Evolutionary conservation across 2,888 invertebrate genomes (phyloP), one percentile per base, ranked within the genome.

Genomic region (Orchestes rusci): DNA sequence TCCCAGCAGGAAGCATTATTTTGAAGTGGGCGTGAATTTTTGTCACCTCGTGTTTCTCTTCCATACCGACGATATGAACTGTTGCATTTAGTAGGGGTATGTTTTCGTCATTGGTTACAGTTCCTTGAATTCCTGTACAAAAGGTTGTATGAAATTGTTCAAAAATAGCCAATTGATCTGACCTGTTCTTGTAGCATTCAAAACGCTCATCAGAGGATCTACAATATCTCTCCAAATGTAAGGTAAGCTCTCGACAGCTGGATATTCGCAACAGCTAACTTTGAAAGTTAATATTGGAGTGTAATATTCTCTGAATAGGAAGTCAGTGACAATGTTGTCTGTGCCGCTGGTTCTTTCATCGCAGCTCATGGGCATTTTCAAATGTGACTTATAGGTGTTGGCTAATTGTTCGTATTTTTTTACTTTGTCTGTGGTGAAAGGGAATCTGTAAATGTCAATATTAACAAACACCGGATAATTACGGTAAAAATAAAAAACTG

Each of bases 251-350:
- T 62, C 66, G n/a, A 77, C 72, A 0, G 65, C 59, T 0, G 92
- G 91, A 75, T 86, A 87, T 55, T 84, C 84, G 61, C 92, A 92
- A 59, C 92, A 92, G 41, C 82, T 81, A 17, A 92, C 65, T 13
- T 86, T 83, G 3, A 82, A 74, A 0, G 84, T 80, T 36, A 84
- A 71, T 61, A 85, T 70, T 1, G 86, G 82, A 1, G 77, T 72
- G 39, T 76, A 72, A 55, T 75, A 83, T 57, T 77, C 72, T 18
- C 77, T 75, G 51, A 75, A 76, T 12, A 87, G 62, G 39, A 74
- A 67, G 62, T 76, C 79, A 3, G 76, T 75, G 52, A 79, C 57
- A 23, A 75, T 69, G 1, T 73, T 73, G 39, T 75, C 73, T 35
- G 55, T 65, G 51, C 13, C 56, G 39, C 10, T 59, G 44, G 34